Base-by-base conservation (phyloP, 2,888 invertebrate species). In the Volucella zonaria region DNA sequence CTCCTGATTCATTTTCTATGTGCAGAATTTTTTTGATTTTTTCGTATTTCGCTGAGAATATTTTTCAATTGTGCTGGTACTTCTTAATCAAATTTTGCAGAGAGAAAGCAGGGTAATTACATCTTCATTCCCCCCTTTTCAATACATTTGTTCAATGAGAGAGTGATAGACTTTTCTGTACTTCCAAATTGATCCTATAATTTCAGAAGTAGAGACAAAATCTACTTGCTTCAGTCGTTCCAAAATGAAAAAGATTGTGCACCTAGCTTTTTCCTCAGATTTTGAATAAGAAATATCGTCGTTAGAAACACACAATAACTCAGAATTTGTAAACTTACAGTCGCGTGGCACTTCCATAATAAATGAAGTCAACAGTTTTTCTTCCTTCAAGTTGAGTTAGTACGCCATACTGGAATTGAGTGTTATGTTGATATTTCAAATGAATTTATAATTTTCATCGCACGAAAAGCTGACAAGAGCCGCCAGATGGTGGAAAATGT, bases 371-470 rank as follows among this genome's bases (percentile, higher is more conserved):
- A 58, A 66, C 56, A 56, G 10, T 6, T 15, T 10, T 38, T 64
- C 49, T 49, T 64, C 56, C 15, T 73, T 56, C n/a, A 1, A 40
- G 11, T 49, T 56, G 14, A 23, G 38, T 40, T 74, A 18, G 38
- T 56, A 38, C 12, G 1, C 11, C 31, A 38, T 11, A 31, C 38
- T 4, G 14, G 6, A 40, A 15, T 18, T 12, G 10, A 14, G 47
- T 51, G 64, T 56, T 43, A 51, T 62, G 62, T 75, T 42, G 31
- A 66, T 64, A 75, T 58, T 75, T 49, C 49, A 75, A 75, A 75
- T 75, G 49, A 75, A 66, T 66, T 66, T 66, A 11, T 49, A 49
- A 66, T 58, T 66, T 56, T 42, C 42, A 49, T 49, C 14, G 47
- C 15, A 14, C 49, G 31, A 58, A 66, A 70, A 70, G 40, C 58